These are phyloP conservation scores for Bradynema listronoti DNA, from an alignment of 1,140 invertebrate genomes.

Conservation along the genomic window DNA sequence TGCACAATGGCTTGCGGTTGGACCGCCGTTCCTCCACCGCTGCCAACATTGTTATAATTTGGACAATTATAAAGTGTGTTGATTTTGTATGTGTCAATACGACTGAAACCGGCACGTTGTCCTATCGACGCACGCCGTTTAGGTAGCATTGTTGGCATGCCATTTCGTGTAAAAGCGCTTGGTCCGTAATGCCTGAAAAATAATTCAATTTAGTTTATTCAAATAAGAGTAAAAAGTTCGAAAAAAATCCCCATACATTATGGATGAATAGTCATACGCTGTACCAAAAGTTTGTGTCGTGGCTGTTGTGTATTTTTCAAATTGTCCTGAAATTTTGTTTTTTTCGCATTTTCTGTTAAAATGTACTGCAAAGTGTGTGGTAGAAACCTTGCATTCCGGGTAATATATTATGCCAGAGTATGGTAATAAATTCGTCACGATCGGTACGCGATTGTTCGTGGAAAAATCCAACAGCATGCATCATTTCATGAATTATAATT, in stretches of 20 bases:
- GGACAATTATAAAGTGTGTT: conserved; percentile 55
- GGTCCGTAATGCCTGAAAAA: conserved; percentile 62
- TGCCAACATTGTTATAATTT: too few species aligned
- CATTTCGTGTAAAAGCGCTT: conserved; percentile 59
- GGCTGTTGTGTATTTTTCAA: conserved; percentile 56
- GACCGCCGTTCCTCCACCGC: too few species aligned
- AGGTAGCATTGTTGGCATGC: conserved; percentile 58
- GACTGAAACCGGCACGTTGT: conserved; percentile 59
- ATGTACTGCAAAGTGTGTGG: background rate
- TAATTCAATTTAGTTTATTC: too few species aligned
- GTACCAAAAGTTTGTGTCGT: conserved; percentile 56
- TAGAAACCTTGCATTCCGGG: conserved; percentile 48
- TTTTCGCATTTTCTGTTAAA: background rate
- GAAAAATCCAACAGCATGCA: conserved; percentile 60
- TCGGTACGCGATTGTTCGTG: conserved; percentile 60
- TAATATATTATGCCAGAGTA: conserved; percentile 59
- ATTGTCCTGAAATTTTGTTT: conserved; percentile 40
- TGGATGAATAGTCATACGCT: conserved; percentile 60
- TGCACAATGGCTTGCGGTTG: too few species aligned
- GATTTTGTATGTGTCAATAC: conserved; percentile 60
- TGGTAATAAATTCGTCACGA: conserved; percentile 57
- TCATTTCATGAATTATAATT: conserved; percentile 60
- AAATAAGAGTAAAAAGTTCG: too few species aligned
- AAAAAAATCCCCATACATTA: too few species aligned
- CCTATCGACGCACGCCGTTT: conserved; percentile 56